Evolutionary conservation across 2,113 vertebrate species (phyloP).

Genomic region (Urocynchramus pylzowi): DNA sequence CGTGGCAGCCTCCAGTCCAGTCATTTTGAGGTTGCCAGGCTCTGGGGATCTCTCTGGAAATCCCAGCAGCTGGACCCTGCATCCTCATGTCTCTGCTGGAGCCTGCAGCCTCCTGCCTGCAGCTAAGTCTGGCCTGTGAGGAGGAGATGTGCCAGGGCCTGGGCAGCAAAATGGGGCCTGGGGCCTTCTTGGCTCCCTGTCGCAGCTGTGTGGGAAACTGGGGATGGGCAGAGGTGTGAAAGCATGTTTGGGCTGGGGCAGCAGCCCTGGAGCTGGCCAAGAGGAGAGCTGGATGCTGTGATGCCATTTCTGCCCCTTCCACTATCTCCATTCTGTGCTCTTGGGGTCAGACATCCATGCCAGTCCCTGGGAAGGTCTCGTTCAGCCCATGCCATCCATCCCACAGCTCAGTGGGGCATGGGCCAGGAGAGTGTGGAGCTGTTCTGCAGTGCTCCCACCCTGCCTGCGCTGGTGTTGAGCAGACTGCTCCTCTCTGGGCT

Average conservation of each 20-base stretch:
- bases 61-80: not conserved
- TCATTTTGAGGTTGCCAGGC: not conserved
- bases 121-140: not conserved
- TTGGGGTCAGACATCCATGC: not conserved
- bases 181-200: not conserved
- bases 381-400: not conserved
- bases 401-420: not conserved
- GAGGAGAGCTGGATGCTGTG: not conserved
- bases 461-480: not conserved
- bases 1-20: not conserved
- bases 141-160: not conserved
- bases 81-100: not conserved
- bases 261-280: not conserved
- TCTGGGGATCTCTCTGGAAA: not conserved
- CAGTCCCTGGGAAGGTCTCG: fast-evolving
- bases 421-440: not conserved
- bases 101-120: not conserved
- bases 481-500: not conserved
- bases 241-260: not conserved
- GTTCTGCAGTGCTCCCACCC: fast-evolving
- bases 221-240: not conserved
- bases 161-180: not conserved
- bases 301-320: not conserved
- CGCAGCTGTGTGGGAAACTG: not conserved
- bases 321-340: fast-evolving